A percentile compares a stretch with the other conserved stretches of the same genome.
These are phyloP conservation scores for Bilobella aurantiaca DNA, from an alignment of 1,140 invertebrate species.

Conservation along the genomic window DNA sequence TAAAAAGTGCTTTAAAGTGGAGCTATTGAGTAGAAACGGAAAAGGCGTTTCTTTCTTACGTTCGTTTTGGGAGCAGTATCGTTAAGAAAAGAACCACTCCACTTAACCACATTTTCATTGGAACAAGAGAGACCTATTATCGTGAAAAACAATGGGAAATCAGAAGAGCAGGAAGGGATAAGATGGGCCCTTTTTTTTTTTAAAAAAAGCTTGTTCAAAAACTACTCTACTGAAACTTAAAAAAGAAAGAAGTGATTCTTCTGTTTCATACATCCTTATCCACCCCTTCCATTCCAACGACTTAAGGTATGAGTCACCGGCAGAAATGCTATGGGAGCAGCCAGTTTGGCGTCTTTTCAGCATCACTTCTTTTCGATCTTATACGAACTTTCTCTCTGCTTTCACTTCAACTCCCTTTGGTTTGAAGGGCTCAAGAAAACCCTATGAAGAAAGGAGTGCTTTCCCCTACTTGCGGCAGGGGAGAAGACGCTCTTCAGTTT, in stretches of 20 bases:
- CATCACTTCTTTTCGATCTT: neutral
- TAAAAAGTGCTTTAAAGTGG: neutral
- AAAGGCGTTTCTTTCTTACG: neutral
- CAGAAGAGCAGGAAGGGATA: neutral
- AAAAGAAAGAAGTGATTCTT: too few relatives aligned
- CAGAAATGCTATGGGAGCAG: neutral
- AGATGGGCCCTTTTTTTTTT: too few relatives aligned
- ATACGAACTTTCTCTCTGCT: too few relatives aligned
- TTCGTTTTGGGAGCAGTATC: neutral
- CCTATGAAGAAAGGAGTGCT: neutral
- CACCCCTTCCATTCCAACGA: constrained; percentile 1
- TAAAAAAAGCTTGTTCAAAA: too few relatives aligned
- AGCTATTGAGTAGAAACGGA: too few relatives aligned
- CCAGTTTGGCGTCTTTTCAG: constrained; percentile 2
- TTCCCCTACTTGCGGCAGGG: neutral
- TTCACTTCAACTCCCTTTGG: neutral
- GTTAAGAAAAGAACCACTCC: neutral
- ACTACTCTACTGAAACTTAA: neutral
- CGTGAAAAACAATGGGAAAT: neutral
- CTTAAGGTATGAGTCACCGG: neutral
- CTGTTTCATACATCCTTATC: neutral
- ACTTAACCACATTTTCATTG: neutral
- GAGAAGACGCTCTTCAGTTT: neutral
- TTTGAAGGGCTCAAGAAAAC: neutral
- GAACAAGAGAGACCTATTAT: neutral